These are phyloP conservation scores for Argopecten irradians DNA, from an alignment of 1,140 invertebrate species.

Conservation along the genomic window DNA sequence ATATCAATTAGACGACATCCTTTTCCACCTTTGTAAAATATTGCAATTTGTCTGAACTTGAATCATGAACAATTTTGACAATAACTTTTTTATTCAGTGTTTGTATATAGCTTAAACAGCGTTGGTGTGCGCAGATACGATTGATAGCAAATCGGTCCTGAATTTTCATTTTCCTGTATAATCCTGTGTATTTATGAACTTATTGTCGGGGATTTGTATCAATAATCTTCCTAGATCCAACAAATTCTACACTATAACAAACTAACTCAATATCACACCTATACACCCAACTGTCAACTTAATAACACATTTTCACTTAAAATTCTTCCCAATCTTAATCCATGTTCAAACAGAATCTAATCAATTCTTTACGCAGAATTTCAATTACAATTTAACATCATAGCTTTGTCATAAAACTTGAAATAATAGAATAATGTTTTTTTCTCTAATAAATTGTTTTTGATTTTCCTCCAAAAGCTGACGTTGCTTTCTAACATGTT, in stretches of 20 bases:
- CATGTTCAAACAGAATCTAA: neutral
- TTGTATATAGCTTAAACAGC: neutral
- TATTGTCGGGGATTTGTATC: neutral
- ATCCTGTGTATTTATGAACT: conserved; percentile 8
- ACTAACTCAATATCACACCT: neutral
- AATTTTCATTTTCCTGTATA: neutral
- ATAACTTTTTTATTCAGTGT: neutral
- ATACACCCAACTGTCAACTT: neutral
- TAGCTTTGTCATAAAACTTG: neutral
- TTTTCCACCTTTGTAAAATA: too few species aligned
- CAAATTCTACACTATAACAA: neutral
- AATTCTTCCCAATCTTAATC: neutral
- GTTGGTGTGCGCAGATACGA: neutral
- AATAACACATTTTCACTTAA: neutral
- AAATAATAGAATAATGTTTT: neutral
- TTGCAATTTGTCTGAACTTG: neutral
- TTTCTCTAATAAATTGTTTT: neutral
- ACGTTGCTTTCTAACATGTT: neutral
- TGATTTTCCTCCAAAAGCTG: too few species aligned
- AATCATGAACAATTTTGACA: neutral
- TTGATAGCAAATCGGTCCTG: neutral
- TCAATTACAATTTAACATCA: neutral
- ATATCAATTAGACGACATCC: too few species aligned
- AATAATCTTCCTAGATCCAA: neutral
- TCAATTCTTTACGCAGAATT: neutral